Percentiles rank a stretch among this genome's conserved stretches.
Evolutionary conservation across 2,888 invertebrate species (phyloP).

Genomic region (Eustalomyia histrio): DNA sequence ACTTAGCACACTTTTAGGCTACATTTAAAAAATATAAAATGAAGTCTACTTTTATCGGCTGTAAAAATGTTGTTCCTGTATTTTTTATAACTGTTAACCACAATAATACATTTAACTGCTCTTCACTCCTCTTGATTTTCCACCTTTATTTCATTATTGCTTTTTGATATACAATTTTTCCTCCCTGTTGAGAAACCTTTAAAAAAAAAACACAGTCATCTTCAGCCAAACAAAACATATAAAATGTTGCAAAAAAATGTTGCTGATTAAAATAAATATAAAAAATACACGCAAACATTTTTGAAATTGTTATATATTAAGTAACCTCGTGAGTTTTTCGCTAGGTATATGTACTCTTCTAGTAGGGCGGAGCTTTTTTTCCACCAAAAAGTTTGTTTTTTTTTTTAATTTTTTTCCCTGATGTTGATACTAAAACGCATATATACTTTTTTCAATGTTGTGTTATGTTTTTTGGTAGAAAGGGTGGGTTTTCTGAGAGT

Average conservation of each 20-base stretch:
- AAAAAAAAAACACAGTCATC: slow-evolving; percentile 30
- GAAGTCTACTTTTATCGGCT: neutral
- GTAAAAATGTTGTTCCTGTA: neutral
- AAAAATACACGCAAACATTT: slow-evolving; percentile 37
- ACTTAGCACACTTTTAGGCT: neutral
- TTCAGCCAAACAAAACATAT: slow-evolving; percentile 3
- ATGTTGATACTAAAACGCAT: slow-evolving; percentile 52
- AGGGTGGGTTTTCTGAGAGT: slow-evolving; percentile 60
- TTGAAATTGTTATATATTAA: slow-evolving; percentile 25
- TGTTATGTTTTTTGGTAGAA: slow-evolving; percentile 37
- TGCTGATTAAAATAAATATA: slow-evolving; percentile 55
- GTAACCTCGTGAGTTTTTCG: slow-evolving; percentile 17
- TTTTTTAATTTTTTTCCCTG: slow-evolving; percentile 29
- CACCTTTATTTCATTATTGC: neutral
- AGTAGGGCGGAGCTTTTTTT: slow-evolving; percentile 61
- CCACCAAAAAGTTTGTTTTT: slow-evolving; percentile 47
- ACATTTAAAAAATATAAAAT: neutral
- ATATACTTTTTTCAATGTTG: slow-evolving; percentile 20
- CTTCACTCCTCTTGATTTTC: slow-evolving; percentile 1
- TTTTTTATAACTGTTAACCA: neutral
- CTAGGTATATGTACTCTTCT: slow-evolving; percentile 33
- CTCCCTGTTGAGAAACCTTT: neutral
- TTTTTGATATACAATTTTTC: slow-evolving; percentile 25
- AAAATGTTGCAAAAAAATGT: slow-evolving; percentile 36
- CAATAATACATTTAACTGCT: neutral